Conservation (phyloP, 2,113 vertebrate species). For the Syngnathus scovelli region DNA sequence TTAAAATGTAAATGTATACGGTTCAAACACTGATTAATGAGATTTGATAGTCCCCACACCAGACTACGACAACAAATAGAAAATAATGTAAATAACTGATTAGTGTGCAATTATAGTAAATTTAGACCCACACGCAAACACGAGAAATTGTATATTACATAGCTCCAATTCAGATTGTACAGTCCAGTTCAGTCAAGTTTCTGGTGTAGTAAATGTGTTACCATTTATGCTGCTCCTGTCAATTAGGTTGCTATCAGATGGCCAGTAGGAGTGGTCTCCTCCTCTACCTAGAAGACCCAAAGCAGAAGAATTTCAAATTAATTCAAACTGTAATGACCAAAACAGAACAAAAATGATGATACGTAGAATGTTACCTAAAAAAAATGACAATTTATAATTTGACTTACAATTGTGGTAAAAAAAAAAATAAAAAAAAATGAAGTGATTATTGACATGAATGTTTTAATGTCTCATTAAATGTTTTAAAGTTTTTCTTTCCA, state of each 20-base stretch:
- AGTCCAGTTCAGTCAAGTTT: neutral
- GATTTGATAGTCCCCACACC: neutral
- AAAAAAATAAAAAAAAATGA: no score
- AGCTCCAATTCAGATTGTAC: neutral
- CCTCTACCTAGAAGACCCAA: slow-evolving; percentile 76
- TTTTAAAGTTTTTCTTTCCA: no score
- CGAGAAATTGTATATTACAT: no score
- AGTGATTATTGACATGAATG: no score
- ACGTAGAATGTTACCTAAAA: no score
- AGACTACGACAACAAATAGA: neutral
- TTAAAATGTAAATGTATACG: neutral
- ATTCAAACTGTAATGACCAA: no score
- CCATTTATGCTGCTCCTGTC: slow-evolving; percentile 91
- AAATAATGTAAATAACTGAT: neutral
- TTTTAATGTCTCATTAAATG: no score
- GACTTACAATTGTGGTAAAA: no score
- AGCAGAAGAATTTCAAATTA: neutral
- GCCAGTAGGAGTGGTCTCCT: slow-evolving; percentile 86
- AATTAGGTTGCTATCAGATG: slow-evolving; percentile 83
- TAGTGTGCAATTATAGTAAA: neutral
- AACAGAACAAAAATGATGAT: no score
- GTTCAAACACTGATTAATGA: neutral
- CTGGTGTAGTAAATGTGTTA: slow-evolving; percentile 50
- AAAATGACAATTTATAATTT: no score
- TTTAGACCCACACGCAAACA: neutral